Evolutionary conservation across 2,113 vertebrate species (phyloP).

Genomic region (Proteles cristata): DNA sequence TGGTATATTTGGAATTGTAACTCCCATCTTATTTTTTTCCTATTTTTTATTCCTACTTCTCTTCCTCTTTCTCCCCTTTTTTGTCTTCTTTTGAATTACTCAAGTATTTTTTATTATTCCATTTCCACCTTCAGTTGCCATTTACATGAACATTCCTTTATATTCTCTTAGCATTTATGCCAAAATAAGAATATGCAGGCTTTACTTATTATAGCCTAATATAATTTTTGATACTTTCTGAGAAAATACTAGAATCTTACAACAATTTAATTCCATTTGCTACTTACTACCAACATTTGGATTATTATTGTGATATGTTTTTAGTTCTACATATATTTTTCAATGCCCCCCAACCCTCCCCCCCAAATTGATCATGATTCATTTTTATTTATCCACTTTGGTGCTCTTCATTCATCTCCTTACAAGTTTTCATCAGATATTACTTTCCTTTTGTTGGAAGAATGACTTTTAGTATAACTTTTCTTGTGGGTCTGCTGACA

Average conservation of each 20-base stretch:
- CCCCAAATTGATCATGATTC: background rate
- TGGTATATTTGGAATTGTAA: background rate
- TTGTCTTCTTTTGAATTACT: background rate
- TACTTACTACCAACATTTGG: background rate
- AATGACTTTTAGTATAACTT: background rate
- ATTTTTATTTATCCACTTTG: background rate
- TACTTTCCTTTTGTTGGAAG: background rate
- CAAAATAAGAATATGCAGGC: background rate
- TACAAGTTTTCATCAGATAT: background rate
- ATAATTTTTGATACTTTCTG: background rate
- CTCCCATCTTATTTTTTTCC: background rate
- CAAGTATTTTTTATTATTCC: background rate
- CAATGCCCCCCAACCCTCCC: background rate
- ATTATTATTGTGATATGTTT: background rate
- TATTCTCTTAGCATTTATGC: background rate
- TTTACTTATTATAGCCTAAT: background rate
- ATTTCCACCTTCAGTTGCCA: background rate
- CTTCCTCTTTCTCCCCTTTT: background rate
- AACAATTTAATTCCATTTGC: background rate
- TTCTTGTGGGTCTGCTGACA: background rate
- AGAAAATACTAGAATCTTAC: background rate
- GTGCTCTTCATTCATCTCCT: background rate
- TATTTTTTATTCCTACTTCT: background rate
- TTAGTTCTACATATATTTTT: background rate
- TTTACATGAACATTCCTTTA: background rate